phyloP scores from a whole-genome alignment of 2,888 invertebrate genomes.

The Eupithecia insigniata region DNA sequence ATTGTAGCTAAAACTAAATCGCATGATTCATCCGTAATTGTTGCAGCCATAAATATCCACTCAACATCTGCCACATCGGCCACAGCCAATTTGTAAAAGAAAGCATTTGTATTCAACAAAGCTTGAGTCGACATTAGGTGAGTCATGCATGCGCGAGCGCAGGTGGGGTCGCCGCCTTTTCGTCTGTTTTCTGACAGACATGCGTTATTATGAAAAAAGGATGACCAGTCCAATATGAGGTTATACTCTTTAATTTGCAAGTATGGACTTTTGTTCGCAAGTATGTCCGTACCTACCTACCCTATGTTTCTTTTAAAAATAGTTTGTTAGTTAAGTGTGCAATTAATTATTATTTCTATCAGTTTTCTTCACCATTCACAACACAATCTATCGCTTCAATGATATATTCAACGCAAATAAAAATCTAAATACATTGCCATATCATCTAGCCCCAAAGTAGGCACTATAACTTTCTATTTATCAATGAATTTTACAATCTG shows the following conservation, averaged over 20 bases:
- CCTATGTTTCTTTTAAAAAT: background rate
- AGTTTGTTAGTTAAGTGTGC: background rate
- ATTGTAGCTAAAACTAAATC: background rate
- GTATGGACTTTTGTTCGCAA: too few species aligned
- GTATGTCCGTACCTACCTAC: background rate
- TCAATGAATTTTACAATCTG: background rate
- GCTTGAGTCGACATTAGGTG: constrained; percentile 28
- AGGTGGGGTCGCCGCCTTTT: constrained; percentile 34
- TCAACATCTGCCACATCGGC: constrained; percentile 10
- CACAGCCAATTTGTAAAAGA: constrained; percentile 31
- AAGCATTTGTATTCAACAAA: constrained; percentile 32
- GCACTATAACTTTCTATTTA: background rate
- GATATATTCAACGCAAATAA: background rate
- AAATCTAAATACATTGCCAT: background rate
- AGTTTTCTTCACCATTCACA: background rate
- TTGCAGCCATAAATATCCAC: constrained; percentile 7
- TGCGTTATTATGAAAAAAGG: background rate
- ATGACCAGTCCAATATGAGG: background rate
- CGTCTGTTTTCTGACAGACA: constrained; percentile 23
- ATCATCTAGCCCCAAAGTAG: background rate
- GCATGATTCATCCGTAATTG: constrained; percentile 15
- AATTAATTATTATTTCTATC: background rate
- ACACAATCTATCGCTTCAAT: background rate
- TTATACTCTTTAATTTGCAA: background rate
- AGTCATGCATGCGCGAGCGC: constrained; percentile 38